Evolutionary conservation across 2,113 vertebrate species (phyloP), one percentile per base, ranked within the genome.

Genomic region (Microtus ochrogaster): DNA sequence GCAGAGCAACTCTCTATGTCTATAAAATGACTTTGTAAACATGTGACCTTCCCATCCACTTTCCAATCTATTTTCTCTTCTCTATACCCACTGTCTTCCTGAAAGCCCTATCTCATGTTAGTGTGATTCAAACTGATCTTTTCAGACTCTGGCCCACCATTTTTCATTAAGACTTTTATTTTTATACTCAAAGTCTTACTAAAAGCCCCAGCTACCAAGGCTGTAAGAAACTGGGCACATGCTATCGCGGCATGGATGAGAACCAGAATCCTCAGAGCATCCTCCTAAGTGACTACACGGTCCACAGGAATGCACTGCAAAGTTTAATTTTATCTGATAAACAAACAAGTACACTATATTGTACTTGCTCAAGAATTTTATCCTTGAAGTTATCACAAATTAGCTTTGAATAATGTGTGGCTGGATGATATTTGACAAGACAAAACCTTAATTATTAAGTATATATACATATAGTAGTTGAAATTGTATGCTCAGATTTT

Each of bases 331-430:
- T 39, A 26, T 58, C 36, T 39, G n/a, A 82, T 2, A 39, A n/a
- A 14, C 24, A 61, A 58, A 61, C 12, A 78, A 49, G 33, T 39
- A 24, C 41, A 96, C 90, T 63, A 95, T 41, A 95, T 86, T 95
- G 96, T 66, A 97, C 94, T 95, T 97, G 92, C 76, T 96, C 91
- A 96, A 95, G 97, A 97, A 94, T 94, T 86, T 96, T 87, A 90
- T 90, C 97, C 76, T 97, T 97, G 30, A 85, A 97, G 88, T 94
- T 97, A 97, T 96, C 96, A 96, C 19, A 96, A 96, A 97, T 92
- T 88, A 96, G 96, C 92, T 97, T 96, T 97, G 28, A 97, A 96
- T 24, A 94, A 90, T n/a, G 10, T 65, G 16, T 90, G 96, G 63
- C 89, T 97, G 92, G 65, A 97, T 92, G 92, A 88, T 86, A 95